These are phyloP conservation scores for Melieria crassipennis DNA, from an alignment of 2,888 invertebrate genomes.

Conservation along the genomic window DNA sequence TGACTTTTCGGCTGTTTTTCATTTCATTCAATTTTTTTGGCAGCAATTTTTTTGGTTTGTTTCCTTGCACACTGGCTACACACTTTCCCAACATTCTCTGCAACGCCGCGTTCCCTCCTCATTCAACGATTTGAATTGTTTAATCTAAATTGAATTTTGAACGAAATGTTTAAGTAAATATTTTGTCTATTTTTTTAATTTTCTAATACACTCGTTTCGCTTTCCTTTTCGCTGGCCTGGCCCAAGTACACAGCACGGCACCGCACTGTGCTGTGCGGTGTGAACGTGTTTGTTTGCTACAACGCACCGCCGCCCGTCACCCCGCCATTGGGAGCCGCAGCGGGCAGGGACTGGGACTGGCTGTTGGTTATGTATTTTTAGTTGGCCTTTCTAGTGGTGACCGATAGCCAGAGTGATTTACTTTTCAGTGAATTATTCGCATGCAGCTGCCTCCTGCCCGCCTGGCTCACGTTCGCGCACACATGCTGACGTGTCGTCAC, in stretches of 20 bases:
- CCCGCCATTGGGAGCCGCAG: no score
- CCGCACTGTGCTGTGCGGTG: no score
- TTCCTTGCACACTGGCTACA: no score
- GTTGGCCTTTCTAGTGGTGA: slow-evolving; percentile 39
- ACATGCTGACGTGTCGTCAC: slow-evolving; percentile 21
- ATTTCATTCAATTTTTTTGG: no score
- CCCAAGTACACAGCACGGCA: no score
- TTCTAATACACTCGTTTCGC: no score
- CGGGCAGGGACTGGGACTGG: no score
- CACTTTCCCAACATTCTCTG: no score
- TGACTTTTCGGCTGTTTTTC: no score
- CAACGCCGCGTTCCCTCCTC: no score
- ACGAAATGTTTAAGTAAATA: not conserved
- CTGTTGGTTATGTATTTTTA: slow-evolving; percentile 29
- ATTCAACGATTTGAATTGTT: not conserved
- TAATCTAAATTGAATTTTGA: not conserved
- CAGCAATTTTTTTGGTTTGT: no score
- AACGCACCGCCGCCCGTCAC: not conserved
- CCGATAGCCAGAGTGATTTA: slow-evolving; percentile 40
- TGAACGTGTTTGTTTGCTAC: not conserved
- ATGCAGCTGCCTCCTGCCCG: not conserved
- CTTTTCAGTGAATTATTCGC: slow-evolving; percentile 10
- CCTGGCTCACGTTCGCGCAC: no score
- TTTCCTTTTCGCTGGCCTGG: not conserved
- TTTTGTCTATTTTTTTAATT: not conserved